Evolutionary conservation across 2,113 vertebrate genomes (phyloP), one percentile per base, ranked within the genome.

Genomic region (Nanorana parkeri): DNA sequence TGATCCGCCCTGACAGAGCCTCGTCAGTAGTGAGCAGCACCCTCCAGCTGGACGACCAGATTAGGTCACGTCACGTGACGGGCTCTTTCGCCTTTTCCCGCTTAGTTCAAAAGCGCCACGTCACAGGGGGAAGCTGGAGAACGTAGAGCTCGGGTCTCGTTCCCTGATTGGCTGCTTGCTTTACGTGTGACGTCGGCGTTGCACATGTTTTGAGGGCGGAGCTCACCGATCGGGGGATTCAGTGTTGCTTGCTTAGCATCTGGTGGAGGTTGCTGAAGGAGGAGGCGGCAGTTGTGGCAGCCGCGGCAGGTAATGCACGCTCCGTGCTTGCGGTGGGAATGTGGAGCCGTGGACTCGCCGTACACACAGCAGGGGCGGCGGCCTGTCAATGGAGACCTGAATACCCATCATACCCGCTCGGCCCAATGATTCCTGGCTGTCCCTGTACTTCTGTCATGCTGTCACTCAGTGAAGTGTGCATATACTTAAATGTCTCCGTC

Each of bases 261-360:
- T n/a, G 55, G 76, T 23, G 65, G 54, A 56, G 26, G 77, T n/a
- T 28, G 75, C 16, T 8, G 24, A 5, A 36, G 32, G 32, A 36
- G 32, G 56, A 72, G 56, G 67, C 23, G 78, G 78, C 21, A 65
- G 77, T 24, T 61, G 72, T 17, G 74, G 17, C 11, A 5, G 77
- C 65, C 16, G 52, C 56, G 65, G 56, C 78, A 80, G 78, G 78
- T 80, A 80, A 64, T 20, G 56, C 77, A 21, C 13, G 17, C 24
- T 71, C 17, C 0, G 32, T 13, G 32, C 21, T 4, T 4, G 47
- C 17, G 4, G 24, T 41, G 28, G 54, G n/a, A 24, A 1, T 60
- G 3, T 20, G 51, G 5, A 8, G 28, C 13, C 54, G 17, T 3
- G 11, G 60, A 17, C 8, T 10, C 32, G 2, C 23, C 2, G 54